These are phyloP conservation scores for Ceriagrion tenellum DNA, from an alignment of 2,888 invertebrate genomes.

Conservation along the genomic window DNA sequence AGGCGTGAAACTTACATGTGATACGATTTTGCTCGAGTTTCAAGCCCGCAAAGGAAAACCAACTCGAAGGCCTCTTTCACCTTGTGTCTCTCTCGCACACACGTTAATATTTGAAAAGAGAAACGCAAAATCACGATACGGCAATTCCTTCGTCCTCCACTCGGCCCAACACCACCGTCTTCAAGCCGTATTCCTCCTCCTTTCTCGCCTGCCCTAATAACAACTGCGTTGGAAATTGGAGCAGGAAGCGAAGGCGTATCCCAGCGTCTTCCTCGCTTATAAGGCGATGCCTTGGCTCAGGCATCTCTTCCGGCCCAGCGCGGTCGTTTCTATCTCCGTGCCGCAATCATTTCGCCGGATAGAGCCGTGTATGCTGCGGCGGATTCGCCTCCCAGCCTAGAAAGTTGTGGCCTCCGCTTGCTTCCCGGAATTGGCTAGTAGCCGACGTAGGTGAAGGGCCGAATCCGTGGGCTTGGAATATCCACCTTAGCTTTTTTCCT, in stretches of 20 bases:
- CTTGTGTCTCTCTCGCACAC: background rate
- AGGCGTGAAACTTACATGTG: background rate
- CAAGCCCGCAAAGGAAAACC: background rate
- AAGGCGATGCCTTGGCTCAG: background rate
- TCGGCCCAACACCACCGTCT: background rate
- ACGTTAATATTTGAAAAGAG: constrained; percentile 35
- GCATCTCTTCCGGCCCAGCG: constrained; percentile 2
- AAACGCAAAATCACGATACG: background rate
- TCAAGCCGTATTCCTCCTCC: background rate
- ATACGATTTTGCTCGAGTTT: background rate
- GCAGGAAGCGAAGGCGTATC: background rate
- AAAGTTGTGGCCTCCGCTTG: background rate
- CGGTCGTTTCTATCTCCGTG: constrained; percentile 20
- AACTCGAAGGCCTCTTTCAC: background rate
- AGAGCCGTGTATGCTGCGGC: background rate
- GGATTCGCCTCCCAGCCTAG: background rate
- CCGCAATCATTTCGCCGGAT: constrained; percentile 28
- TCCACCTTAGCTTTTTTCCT: background rate
- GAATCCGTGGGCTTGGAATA: background rate
- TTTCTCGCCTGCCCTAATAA: background rate
- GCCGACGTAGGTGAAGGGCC: background rate
- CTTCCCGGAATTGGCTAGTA: background rate
- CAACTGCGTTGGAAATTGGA: background rate
- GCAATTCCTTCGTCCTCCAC: background rate
- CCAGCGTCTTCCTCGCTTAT: background rate